Base-by-base conservation (phyloP, 2,113 vertebrate species). In the Chelonoidis abingdonii region DNA sequence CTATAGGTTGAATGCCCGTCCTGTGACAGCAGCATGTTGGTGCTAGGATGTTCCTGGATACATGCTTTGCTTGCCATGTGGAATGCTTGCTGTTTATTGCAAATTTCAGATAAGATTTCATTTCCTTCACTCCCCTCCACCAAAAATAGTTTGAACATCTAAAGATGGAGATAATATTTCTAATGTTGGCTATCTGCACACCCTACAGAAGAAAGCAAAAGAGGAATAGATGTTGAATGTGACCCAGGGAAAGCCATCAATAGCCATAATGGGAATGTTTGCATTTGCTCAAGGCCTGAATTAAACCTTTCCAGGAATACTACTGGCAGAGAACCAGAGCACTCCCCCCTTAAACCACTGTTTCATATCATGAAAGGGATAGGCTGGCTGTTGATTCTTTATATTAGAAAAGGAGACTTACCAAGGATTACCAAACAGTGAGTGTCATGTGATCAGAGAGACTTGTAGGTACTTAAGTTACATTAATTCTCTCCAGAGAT, bases 41-140 rank as follows among this genome's bases (percentile, higher is more conserved):
- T 69, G 19, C 52, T 54, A 47, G 75, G 56, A 86, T 44, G 62
- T 69, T 69, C 12, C 7, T 76, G 21, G 17, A 10, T 41, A 21
- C 19, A 22, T 19, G 41, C 6, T 78, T 47, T 3, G 2, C 41
- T 47, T 78, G 24, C 24, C 24, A 47, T 27, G 12, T 47, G 69
- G 92, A 86, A 44, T 84, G 35, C 56, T 38, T 53, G 38, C 53
- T 91, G 80, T 92, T 83, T 87, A n/a, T 81, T 85, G 87, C 79
- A 95, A 92, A 97, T 95, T 92, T 93, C 83, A 97, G 95, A 91
- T 83, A 78, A 94, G 87, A 59, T 93, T 97, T 95, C 87, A 59
- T 69, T 93, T 94, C 94, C 93, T 92, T 92, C 91, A 84, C 95
- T 76, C 38, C 75, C 22, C 72, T 2, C 38, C 38, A 25, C 27